These are phyloP conservation scores for Aulostomus chinensis DNA, from an alignment of 2,797 vertebrate genomes.

Conservation along the genomic window DNA sequence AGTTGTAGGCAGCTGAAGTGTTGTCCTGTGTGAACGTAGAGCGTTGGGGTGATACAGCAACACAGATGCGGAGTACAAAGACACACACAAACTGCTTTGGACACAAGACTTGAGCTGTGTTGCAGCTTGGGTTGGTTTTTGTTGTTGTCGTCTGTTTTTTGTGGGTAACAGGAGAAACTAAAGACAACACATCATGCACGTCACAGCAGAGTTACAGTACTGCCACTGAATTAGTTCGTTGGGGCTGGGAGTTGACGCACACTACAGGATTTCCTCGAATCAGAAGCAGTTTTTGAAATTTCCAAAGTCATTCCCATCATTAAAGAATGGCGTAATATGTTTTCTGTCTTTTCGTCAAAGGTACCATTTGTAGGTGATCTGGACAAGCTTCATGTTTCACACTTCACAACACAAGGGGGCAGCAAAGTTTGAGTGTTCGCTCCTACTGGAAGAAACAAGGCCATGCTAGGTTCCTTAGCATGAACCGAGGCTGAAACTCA, in stretches of 20 bases:
- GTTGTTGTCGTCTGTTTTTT: too few relatives aligned
- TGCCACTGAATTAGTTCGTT: conserved; percentile 66
- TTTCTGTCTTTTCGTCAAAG: too few relatives aligned
- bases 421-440: too few relatives aligned
- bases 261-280: conserved; percentile 39
- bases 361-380: too few relatives aligned
- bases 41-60: not conserved
- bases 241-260: conserved; percentile 31
- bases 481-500: too few relatives aligned
- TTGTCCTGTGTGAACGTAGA: not conserved
- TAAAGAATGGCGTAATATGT: too few relatives aligned
- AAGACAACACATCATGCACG: conserved; percentile 62
- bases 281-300: not conserved
- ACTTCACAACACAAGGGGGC: too few relatives aligned
- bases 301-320: too few relatives aligned
- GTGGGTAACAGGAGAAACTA: conserved; percentile 19
- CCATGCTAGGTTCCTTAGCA: too few relatives aligned
- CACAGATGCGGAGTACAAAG: not conserved
- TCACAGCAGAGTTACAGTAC: conserved; percentile 49
- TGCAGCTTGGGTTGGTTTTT: conserved; percentile 12
- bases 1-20: conserved; percentile 16
- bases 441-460: too few relatives aligned
- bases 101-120: conserved; percentile 2
- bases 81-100: conserved; percentile 14
- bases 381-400: too few relatives aligned